Evolutionary conservation across 2,888 invertebrate species (phyloP).

Genomic region (Hemistola chrysoprasaria): DNA sequence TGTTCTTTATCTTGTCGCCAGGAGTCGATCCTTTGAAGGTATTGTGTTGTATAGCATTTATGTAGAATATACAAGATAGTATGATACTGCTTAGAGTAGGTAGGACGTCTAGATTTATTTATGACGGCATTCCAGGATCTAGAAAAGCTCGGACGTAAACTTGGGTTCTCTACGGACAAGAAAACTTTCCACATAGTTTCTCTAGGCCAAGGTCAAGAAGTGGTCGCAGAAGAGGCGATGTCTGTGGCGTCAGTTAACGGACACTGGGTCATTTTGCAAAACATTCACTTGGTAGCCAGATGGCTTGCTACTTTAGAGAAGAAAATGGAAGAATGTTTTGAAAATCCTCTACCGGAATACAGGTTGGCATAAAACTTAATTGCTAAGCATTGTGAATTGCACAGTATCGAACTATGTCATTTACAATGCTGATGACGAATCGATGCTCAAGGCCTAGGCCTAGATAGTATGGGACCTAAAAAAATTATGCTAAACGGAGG

Average conservation of each 20-base stretch:
- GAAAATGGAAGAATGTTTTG: conserved; percentile 91
- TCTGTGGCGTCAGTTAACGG: conserved; percentile 88
- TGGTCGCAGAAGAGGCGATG: conserved; percentile 94
- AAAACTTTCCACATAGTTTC: conserved; percentile 96
- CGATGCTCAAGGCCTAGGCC: too few species aligned
- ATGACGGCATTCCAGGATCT: conserved; percentile 85
- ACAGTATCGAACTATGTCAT: too few species aligned
- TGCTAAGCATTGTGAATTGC: too few species aligned
- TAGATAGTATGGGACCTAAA: too few species aligned
- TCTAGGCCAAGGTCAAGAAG: conserved; percentile 96
- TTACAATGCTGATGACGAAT: too few species aligned
- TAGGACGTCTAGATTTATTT: too few species aligned
- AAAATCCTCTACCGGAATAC: conserved; percentile 84
- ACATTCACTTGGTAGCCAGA: conserved; percentile 94
- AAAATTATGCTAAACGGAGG: too few species aligned
- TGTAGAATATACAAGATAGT: too few species aligned
- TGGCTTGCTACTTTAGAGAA: conserved; percentile 96
- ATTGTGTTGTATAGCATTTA: too few species aligned
- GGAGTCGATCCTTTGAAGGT: conserved; percentile 96
- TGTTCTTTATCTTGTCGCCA: conserved; percentile 96
- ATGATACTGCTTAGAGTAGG: too few species aligned
- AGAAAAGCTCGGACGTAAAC: conserved; percentile 90
- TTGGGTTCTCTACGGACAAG: conserved; percentile 90
- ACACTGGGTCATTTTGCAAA: conserved; percentile 97
- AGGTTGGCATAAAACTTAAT: conserved; percentile 54